A percentile compares a stretch with the other conserved stretches of the same genome.
phyloP scores from a whole-genome alignment of 2,888 invertebrate genomes.

The Celastrina argiolus region DNA sequence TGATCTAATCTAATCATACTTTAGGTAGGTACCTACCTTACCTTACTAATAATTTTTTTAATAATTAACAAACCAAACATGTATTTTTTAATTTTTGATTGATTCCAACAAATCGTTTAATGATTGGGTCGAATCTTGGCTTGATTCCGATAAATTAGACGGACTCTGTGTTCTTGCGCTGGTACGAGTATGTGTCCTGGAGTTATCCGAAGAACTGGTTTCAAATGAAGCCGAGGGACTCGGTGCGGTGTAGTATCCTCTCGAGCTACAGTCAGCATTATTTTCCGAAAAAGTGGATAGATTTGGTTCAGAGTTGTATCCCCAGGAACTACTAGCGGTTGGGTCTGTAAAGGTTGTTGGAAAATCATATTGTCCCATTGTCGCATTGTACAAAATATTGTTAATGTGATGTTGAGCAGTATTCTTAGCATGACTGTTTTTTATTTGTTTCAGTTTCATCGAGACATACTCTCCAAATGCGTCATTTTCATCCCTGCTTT shows the following conservation, averaged over 20 bases:
- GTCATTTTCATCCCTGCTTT: constrained; percentile 26
- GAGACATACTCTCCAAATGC: constrained; percentile 34
- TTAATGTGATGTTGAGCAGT: constrained; percentile 34
- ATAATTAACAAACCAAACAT: constrained; percentile 26
- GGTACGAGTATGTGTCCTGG: constrained; percentile 23
- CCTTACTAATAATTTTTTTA: constrained; percentile 30
- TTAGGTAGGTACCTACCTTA: constrained; percentile 28
- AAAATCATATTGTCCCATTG: constrained; percentile 31
- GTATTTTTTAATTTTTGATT: constrained; percentile 33
- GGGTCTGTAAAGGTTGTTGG: constrained; percentile 31
- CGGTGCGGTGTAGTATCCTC: constrained; percentile 36
- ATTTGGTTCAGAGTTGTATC: constrained; percentile 26
- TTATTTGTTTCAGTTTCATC: constrained; percentile 35
- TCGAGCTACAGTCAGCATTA: constrained; percentile 36
- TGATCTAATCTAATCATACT: constrained; percentile 24
- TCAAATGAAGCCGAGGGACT: constrained; percentile 31
- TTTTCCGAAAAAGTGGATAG: constrained; percentile 33
- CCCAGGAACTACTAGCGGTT: constrained; percentile 32
- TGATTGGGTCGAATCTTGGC: constrained; percentile 32
- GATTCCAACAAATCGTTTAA: constrained; percentile 35
- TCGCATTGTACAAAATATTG: constrained; percentile 34
- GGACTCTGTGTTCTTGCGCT: constrained; percentile 31
- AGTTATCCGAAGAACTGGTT: constrained; percentile 32
- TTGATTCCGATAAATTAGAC: constrained; percentile 33
- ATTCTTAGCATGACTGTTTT: constrained; percentile 30